These are phyloP conservation scores for Trisateles emortualis DNA, from an alignment of 2,888 invertebrate genomes.

Conservation along the genomic window DNA sequence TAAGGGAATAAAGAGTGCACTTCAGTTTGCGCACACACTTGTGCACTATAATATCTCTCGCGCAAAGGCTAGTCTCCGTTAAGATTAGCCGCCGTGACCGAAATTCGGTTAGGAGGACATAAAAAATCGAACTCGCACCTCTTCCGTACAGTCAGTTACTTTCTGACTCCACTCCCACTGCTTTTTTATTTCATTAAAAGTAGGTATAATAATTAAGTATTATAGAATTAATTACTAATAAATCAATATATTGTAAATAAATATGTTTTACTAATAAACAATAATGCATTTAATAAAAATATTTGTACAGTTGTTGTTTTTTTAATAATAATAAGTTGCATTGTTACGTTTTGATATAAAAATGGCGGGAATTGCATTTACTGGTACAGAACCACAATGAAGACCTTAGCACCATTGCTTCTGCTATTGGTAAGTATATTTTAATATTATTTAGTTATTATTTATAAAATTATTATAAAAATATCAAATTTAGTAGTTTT, in stretches of 20 bases:
- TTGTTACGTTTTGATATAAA: conserved; percentile 11
- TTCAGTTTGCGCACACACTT: no score
- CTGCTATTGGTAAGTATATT: conserved; percentile 3
- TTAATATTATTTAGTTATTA: not conserved
- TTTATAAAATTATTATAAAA: not conserved
- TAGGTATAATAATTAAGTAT: not conserved
- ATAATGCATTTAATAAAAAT: not conserved
- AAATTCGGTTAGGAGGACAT: no score
- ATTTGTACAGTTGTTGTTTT: conserved; percentile 5
- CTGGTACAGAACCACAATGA: conserved; percentile 6
- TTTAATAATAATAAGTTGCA: no score
- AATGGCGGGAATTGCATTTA: not conserved
- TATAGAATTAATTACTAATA: not conserved
- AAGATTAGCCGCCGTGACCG: no score
- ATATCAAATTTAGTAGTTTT: no score
- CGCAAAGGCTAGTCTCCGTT: no score
- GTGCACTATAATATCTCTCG: no score
- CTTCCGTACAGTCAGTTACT: no score
- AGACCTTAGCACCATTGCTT: not conserved
- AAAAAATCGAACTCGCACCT: no score
- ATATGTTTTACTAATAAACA: not conserved
- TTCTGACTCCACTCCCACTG: no score
- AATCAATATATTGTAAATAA: not conserved
- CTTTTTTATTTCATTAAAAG: no score
- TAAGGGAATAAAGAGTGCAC: no score